Evolutionary conservation across 2,113 vertebrate genomes (phyloP), one percentile per base, ranked within the genome.

Genomic region (cattle (Bos taurus)): DNA sequence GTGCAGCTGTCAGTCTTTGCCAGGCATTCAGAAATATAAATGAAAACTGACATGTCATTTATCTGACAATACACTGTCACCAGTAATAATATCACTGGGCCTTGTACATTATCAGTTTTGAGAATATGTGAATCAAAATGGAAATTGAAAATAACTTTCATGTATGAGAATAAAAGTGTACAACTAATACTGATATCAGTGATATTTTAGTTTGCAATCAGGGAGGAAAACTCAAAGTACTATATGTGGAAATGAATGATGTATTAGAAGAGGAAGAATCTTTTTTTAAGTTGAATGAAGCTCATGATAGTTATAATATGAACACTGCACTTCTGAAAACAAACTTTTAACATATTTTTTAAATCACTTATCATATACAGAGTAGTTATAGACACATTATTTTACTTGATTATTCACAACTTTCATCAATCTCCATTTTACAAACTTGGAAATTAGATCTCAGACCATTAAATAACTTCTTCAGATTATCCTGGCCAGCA

Each of bases 11-110:
- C 99, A 98, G 52, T 98, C 97, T 98, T 89, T 96, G 86, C 89
- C 96, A 97, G 96, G 95, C 46, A 96, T 98, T 97, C 94, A 95
- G 88, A 97, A 98, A 98, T 84, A 97, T 56, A 99, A 98, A 99
- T 99, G 97, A 98, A 98, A 98, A 98, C 95, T 99, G 98, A 98
- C 98, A 98, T 97, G 93, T 91, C 94, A 98, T 98, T 98, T 98
- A 98, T 98, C 97, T 97, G 92, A 92, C 96, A 98, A 98, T 98
- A 98, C 91, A 86, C 82, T 97, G 96, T 97, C 98, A 96, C 97
- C 71, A 92, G 43, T 98, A 98, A 96, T 96, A 98, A 90, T 97
- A 98, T 98, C 83, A 83, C 90, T 46, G 88, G 92, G 88, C 60
- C 98, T 96, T 94, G 36, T n/a, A 7, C 52, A 97, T 89, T 97